Evolutionary conservation across 2,797 vertebrate species (phyloP).

Genomic region (Myotis daubentonii): DNA sequence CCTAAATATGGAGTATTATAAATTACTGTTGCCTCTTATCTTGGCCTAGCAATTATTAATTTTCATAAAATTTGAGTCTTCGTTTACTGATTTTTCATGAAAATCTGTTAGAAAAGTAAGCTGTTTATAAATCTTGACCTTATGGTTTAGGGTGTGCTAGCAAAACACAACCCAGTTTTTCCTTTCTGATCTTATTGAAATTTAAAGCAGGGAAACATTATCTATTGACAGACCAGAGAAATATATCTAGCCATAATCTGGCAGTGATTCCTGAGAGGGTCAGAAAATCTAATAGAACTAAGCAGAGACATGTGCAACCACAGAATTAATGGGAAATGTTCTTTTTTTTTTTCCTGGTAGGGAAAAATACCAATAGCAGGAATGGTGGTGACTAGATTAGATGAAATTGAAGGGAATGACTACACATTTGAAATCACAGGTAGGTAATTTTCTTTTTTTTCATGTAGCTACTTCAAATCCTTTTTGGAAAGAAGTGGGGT

Average conservation of each 20-base stretch:
- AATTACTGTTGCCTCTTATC: background rate
- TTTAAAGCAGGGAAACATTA: slow-evolving; percentile 6
- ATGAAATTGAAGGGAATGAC: slow-evolving; percentile 90
- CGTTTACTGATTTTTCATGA: background rate
- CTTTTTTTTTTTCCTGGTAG: slow-evolving; percentile 82
- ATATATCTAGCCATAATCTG: background rate
- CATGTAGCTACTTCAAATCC: slow-evolving; percentile 54
- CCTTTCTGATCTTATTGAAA: slow-evolving; percentile 46
- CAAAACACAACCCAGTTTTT: slow-evolving; percentile 24
- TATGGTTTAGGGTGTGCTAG: background rate
- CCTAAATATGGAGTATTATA: background rate
- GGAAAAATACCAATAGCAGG: slow-evolving; percentile 92
- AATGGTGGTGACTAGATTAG: slow-evolving; percentile 91
- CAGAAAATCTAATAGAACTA: slow-evolving; percentile 58
- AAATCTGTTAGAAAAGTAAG: slow-evolving; percentile 29
- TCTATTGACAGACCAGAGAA: slow-evolving; percentile 9
- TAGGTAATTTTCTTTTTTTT: slow-evolving; percentile 81
- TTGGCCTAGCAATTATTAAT: background rate
- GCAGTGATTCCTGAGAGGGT: slow-evolving; percentile 48
- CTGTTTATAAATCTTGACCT: slow-evolving; percentile 7
- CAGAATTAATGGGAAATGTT: slow-evolving; percentile 70
- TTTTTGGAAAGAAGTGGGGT: slow-evolving; percentile 59
- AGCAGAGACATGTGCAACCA: slow-evolving; percentile 24
- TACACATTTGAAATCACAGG: slow-evolving; percentile 95
- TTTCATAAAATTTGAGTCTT: slow-evolving; percentile 43